phyloP scores from a whole-genome alignment of 2,797 vertebrate genomes.

The Atherinosoma microstoma region DNA sequence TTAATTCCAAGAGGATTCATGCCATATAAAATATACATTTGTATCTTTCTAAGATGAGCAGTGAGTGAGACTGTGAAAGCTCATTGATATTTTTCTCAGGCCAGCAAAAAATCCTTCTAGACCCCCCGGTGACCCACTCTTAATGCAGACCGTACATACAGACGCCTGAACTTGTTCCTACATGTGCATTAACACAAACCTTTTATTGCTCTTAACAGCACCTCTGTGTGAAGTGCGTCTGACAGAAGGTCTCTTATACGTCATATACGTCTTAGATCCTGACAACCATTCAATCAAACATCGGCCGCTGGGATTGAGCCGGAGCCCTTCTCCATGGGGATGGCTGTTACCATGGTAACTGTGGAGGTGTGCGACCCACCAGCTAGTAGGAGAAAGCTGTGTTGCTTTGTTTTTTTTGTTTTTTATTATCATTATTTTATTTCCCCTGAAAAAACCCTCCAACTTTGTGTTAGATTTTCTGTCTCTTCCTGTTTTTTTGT shows the following conservation, averaged over 20 bases:
- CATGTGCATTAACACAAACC: constrained; percentile 11
- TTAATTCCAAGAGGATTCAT: constrained; percentile 22
- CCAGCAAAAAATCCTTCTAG: constrained; percentile 40
- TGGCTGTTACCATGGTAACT: constrained; percentile 76
- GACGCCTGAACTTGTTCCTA: constrained; percentile 10
- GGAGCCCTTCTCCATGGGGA: constrained; percentile 65
- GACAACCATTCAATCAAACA: constrained; percentile 79
- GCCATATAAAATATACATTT: constrained; percentile 42
- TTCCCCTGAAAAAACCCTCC: constrained; percentile 13
- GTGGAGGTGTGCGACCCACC: constrained; percentile 61
- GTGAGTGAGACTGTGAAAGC: constrained; percentile 17
- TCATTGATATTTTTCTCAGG: constrained; percentile 66
- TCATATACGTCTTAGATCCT: constrained; percentile 67
- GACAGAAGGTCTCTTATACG: constrained; percentile 56
- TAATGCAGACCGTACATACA: constrained; percentile 33
- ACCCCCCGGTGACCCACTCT: constrained; percentile 43
- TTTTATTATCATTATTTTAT: neutral
- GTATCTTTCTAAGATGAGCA: constrained; percentile 36
- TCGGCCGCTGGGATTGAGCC: constrained; percentile 63
- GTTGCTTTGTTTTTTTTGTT: constrained; percentile 40
- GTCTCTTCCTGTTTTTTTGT: constrained; percentile 11
- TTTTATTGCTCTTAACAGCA: constrained; percentile 53
- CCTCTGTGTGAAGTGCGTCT: constrained; percentile 59
- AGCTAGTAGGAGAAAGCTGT: constrained; percentile 52
- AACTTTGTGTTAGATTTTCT: constrained; percentile 48